Base-by-base conservation (phyloP, 1,140 invertebrate species). In the Platyura marginata region DNA sequence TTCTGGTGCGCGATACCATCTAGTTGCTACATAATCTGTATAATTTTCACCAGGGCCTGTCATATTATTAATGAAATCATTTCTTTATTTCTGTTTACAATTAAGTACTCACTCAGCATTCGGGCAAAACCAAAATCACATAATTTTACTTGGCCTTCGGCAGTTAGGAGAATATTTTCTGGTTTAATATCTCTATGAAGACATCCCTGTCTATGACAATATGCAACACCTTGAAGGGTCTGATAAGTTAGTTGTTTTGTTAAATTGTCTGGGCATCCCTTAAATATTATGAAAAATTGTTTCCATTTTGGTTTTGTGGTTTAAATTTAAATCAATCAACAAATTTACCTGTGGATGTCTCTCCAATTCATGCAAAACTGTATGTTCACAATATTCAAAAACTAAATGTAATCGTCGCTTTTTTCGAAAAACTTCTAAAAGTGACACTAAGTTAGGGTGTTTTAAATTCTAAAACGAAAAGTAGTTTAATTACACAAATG, bases 81-180 rank as follows among this genome's bases (percentile, higher is more conserved):
- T 40, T 10, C 15, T 21, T 8, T 21, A 40, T 18, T 21, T 4
- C 8, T 11, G 9, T 22, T 15, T 8, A 21, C 20, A 34, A 16
- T 6, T 41, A 5, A 1, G 25, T 37, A 72, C 79, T 72, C 67
- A 88, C 92, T 96, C 48, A 99, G 72, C 71, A 95, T 85, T 51
- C 95, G 72, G 0, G 95, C 95, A 64, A 99, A 99, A 20, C 95
- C 95, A 65, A 99, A 99, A 61, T 99, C 95, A 55, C 93, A 98
- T 0, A 98, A 68, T 66, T 98, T 98, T 15, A 98, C 89, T 21
- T 95, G 79, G 0, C 92, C 91, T 43, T 87, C 78, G 34, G 76
- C 71, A 18, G 19, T 39, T 20, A 39, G 4, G n/a, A 99, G 66
- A 46, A 99, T 98, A 61, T 99, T 99, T 70, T 99, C 95, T 2